Evolutionary conservation across 2,888 invertebrate genomes (phyloP).

Genomic region (Hirtodrosophila duncani): DNA sequence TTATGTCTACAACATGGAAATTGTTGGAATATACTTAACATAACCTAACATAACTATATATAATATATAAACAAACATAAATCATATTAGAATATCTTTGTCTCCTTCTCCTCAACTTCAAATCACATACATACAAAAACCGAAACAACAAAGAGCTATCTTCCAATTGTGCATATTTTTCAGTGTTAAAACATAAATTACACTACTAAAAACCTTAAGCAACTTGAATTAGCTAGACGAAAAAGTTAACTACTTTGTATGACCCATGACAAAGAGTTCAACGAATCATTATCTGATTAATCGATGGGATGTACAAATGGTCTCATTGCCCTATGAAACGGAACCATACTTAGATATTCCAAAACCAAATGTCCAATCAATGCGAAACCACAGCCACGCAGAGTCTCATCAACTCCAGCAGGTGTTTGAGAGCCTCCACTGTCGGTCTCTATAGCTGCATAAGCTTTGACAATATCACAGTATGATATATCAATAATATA

Average conservation of each 20-base stretch:
- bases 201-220: conserved; percentile 18
- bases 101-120: too few species aligned
- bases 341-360: conserved; percentile 11
- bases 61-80: neutral
- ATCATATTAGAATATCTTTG: conserved; percentile 4
- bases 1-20: conserved; percentile 1
- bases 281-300: too few species aligned
- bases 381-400: neutral
- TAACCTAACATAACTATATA: conserved; percentile 1
- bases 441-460: too few species aligned
- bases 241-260: too few species aligned
- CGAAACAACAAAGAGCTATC: conserved; percentile 62
- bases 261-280: too few species aligned
- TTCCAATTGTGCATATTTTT: conserved; percentile 68
- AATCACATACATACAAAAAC: conserved; percentile 9
- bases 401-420: too few species aligned
- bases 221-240: conserved; percentile 8
- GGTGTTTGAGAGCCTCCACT: too few species aligned
- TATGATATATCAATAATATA: conserved; percentile 39
- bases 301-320: too few species aligned
- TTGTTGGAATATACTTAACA: conserved; percentile 2
- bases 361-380: conserved; percentile 1
- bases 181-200: conserved; percentile 42
- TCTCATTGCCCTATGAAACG: too few species aligned
- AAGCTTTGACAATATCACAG: neutral